Evolutionary conservation across 92 coral and sea anemone genomes (phyloP).

Genomic region (Epizoanthus fatuus): DNA sequence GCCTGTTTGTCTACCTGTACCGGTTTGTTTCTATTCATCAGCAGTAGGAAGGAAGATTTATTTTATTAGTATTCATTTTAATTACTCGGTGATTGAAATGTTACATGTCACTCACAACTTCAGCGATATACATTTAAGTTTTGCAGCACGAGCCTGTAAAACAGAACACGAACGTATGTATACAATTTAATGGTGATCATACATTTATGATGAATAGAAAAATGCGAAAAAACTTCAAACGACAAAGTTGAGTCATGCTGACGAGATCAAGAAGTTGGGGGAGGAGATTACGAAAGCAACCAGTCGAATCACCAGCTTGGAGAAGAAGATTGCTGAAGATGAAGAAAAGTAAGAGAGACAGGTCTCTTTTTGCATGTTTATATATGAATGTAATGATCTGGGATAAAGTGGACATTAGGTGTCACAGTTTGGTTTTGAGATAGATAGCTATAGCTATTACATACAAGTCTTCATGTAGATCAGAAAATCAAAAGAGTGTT

Average conservation of each 20-base stretch:
- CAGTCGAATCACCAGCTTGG: conserved; percentile 59
- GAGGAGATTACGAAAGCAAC: conserved; percentile 70
- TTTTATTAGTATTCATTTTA: not conserved
- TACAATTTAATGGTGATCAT: not conserved
- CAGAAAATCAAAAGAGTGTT: too few species aligned
- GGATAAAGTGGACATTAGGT: too few species aligned
- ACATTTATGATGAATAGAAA: conserved; percentile 53
- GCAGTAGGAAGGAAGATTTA: not conserved
- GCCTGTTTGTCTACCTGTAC: not conserved
- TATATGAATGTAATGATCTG: not conserved
- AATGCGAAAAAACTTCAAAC: conserved; percentile 66
- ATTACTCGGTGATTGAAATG: too few species aligned
- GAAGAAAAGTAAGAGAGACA: conserved; percentile 77
- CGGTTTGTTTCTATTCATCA: not conserved
- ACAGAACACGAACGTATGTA: too few species aligned
- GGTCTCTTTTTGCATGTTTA: not conserved
- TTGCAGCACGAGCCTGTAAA: too few species aligned
- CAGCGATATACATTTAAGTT: too few species aligned
- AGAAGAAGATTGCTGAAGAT: conserved; percentile 54
- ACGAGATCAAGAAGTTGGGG: conserved; percentile 74
- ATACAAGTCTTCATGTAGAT: too few species aligned
- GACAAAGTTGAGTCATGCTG: conserved; percentile 55
- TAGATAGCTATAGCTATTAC: too few species aligned
- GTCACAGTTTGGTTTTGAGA: too few species aligned
- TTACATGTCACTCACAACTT: too few species aligned